These are phyloP conservation scores for Numenius phaeopus DNA, from an alignment of 2,797 vertebrate species.

Conservation along the genomic window DNA sequence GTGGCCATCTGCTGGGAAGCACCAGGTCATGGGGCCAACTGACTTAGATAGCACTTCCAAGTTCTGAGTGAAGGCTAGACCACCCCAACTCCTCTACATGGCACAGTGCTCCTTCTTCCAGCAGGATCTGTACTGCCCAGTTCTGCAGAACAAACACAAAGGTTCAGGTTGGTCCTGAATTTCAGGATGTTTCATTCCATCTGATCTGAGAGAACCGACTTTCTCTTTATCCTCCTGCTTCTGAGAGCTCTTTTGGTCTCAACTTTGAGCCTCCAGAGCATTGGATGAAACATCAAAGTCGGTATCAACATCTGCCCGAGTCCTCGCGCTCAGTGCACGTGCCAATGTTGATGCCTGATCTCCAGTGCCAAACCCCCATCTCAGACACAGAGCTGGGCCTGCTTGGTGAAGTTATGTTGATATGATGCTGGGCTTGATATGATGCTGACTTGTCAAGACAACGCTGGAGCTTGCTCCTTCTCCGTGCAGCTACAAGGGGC, in stretches of 20 bases:
- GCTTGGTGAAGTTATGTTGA: background rate
- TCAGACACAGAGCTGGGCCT: background rate
- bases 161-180: slow-evolving; percentile 58
- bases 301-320: slow-evolving; percentile 42
- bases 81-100: background rate
- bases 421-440: slow-evolving; percentile 7
- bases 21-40: background rate
- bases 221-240: slow-evolving; percentile 51
- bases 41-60: background rate
- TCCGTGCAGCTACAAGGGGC: background rate
- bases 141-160: background rate
- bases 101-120: background rate
- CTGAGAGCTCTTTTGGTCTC: slow-evolving; percentile 38
- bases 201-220: slow-evolving; percentile 26
- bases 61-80: background rate
- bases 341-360: slow-evolving; percentile 12
- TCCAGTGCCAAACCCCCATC: slow-evolving; percentile 1
- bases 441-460: slow-evolving; percentile 55
- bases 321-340: background rate
- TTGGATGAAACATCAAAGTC: slow-evolving; percentile 69
- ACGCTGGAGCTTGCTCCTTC: background rate
- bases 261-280: slow-evolving; percentile 17
- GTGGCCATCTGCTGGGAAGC: background rate
- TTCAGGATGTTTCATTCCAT: slow-evolving; percentile 10
- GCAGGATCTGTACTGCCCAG: background rate